Conservation (phyloP, 2,888 invertebrate species). For the Tinea semifulvella region DNA sequence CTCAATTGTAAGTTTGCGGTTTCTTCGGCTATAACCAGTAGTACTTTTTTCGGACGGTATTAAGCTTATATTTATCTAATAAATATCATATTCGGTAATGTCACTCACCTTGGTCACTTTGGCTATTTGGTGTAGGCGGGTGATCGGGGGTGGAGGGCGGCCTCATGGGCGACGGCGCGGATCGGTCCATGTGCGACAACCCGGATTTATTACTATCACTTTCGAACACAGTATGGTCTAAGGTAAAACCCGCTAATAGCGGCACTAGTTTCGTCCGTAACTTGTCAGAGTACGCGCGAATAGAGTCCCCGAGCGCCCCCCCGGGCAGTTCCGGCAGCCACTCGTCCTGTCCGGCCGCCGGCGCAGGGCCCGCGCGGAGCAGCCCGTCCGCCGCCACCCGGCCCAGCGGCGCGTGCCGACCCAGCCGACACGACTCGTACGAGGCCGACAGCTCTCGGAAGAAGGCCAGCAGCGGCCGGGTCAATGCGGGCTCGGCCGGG, state of each 20-base stretch:
- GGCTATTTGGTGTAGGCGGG: constrained; percentile 27
- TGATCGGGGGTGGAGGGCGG: constrained; percentile 34
- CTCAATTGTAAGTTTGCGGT: too few relatives aligned
- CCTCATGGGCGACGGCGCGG: constrained; percentile 28
- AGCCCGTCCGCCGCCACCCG: constrained; percentile 88
- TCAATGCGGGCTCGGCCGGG: constrained; percentile 88
- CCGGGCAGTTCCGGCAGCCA: constrained; percentile 89
- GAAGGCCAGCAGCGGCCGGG: constrained; percentile 82
- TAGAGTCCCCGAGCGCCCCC: constrained; percentile 80
- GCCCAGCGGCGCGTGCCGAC: constrained; percentile 90
- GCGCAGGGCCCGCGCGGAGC: constrained; percentile 71
- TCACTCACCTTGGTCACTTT: constrained; percentile 26
- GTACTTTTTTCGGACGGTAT: too few relatives aligned
- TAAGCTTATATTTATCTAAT: too few relatives aligned
- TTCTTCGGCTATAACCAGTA: too few relatives aligned
- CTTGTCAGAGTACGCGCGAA: constrained; percentile 81
- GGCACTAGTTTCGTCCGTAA: constrained; percentile 44
- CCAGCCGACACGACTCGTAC: constrained; percentile 95
- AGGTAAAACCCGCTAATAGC: constrained; percentile 38
- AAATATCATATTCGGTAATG: too few relatives aligned
- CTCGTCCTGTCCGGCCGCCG: constrained; percentile 70
- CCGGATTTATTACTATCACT: constrained; percentile 19
- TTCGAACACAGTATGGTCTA: constrained; percentile 42
- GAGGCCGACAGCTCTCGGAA: constrained; percentile 92
- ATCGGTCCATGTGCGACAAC: constrained; percentile 20